Base-by-base conservation (phyloP, 2,888 invertebrate genomes). In the Morinoia aosen region DNA sequence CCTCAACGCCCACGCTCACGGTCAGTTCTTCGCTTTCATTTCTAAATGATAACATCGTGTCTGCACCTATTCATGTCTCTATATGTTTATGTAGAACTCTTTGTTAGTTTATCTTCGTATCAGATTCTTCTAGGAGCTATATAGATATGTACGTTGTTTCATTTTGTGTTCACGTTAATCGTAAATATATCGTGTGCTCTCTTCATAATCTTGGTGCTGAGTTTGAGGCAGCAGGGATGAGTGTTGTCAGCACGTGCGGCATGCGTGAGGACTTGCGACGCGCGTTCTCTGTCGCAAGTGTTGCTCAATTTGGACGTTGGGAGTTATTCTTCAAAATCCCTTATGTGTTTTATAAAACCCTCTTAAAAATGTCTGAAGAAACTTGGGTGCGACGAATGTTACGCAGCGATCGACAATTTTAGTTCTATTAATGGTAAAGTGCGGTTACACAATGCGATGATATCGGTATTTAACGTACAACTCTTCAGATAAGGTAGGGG, bases 1-100 rank as follows among this genome's bases (percentile, higher is more conserved):
- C 57, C 56, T 57, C 93, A 57, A 93, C 93, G 93, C 93, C 93
- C 93, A 93, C 90, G 40, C 90, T 48, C 90, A 90, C 93, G 93
- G 93, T 93, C 93, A 93, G 93, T 93, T 57, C 7, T 40, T 90
- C 90, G 14, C 76, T 76, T 76, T 76, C 76, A 33, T 76, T 76
- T 76, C 76, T 76, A 33, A 76, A 33, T 76, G 16, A 19, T 76
- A 33, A 76, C 10, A 61, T 19, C 61, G 25, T 76, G 33, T 76
- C 25, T 76, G 76, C 76, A 33, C 76, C 25, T 19, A 33, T 76
- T 76, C 76, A 33, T 76, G 7, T 76, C 25, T 33, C 8, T 76
- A 19, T 33, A 2, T 33, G 25, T 76, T 76, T 76, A 76, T 25
- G 25, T 19, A 3, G 8, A 76, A 25, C 25, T 76, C 25, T 76